Evolutionary conservation across 2,797 vertebrate genomes (phyloP).

Genomic region (Centroberyx gerrardi): DNA sequence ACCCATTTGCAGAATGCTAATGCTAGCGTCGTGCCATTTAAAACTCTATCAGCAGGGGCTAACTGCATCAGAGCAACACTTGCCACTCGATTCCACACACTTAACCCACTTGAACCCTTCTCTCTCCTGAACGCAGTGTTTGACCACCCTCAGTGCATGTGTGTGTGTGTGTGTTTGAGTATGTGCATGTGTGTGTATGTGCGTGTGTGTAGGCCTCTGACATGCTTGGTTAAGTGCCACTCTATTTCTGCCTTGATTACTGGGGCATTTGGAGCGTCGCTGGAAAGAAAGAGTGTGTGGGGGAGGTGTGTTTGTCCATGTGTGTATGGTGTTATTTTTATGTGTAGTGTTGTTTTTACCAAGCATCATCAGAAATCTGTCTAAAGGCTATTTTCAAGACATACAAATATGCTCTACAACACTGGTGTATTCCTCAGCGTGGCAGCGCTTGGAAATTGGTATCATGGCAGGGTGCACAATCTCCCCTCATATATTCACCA

Average conservation of each 20-base stretch:
- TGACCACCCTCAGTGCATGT: conserved; percentile 9
- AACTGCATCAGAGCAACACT: conserved; percentile 41
- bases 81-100: conserved; percentile 53
- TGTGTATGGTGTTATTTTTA: conserved; percentile 8
- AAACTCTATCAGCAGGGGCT: conserved; percentile 45
- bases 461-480: too few relatives aligned
- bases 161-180: background rate
- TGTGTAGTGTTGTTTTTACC: too few relatives aligned
- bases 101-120: conserved; percentile 59
- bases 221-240: conserved; percentile 47
- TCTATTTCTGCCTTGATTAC: conserved; percentile 39
- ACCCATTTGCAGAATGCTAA: conserved; percentile 53
- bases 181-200: conserved; percentile 22
- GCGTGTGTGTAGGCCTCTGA: conserved; percentile 14
- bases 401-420: too few relatives aligned
- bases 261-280: background rate
- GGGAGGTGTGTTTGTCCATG: background rate
- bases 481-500: too few relatives aligned
- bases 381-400: too few relatives aligned
- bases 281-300: conserved; percentile 9
- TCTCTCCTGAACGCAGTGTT: conserved; percentile 23
- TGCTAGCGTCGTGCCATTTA: conserved; percentile 43
- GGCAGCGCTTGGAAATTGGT: too few relatives aligned
- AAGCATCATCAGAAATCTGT: conserved; percentile 21
- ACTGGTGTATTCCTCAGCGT: too few relatives aligned